phyloP scores from a whole-genome alignment of 2,888 invertebrate genomes.

The Anthoptus insignis region DNA sequence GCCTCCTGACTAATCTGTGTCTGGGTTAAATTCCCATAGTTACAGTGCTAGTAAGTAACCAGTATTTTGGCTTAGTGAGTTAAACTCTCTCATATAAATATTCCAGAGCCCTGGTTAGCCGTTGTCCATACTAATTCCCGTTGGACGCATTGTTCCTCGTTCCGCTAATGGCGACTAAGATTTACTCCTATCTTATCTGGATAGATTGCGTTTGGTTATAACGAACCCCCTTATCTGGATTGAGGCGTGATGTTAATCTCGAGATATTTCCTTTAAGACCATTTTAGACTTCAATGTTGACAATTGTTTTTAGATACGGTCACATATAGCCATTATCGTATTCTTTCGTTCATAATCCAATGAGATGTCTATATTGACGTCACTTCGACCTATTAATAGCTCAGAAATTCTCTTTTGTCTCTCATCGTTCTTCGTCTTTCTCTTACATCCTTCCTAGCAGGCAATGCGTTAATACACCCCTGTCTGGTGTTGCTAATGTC shows the following conservation, averaged over 20 bases:
- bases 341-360: background rate
- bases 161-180: conserved; percentile 64
- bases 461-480: too few relatives aligned
- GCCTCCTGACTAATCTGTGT: too few relatives aligned
- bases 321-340: background rate
- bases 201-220: conserved; percentile 66
- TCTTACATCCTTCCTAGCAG: too few relatives aligned
- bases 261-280: conserved; percentile 20
- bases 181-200: conserved; percentile 67
- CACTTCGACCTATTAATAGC: too few relatives aligned
- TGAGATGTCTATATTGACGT: background rate
- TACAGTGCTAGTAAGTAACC: too few relatives aligned
- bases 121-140: conserved; percentile 52
- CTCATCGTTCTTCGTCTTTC: too few relatives aligned
- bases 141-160: conserved; percentile 55
- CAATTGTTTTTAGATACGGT: conserved; percentile 5
- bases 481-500: too few relatives aligned
- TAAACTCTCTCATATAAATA: conserved; percentile 29
- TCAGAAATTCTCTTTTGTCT: too few relatives aligned
- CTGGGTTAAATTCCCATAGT: too few relatives aligned
- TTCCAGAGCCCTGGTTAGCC: conserved; percentile 18
- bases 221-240: conserved; percentile 32
- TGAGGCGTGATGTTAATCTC: conserved; percentile 35
- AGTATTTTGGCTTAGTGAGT: background rate
- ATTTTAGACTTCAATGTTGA: conserved; percentile 14